Evolutionary conservation across 30 jellyfish, hydroid and myxozoan genomes (phyloP), one percentile per base, ranked within the genome.

Genomic region (Aurelia coerulea): DNA sequence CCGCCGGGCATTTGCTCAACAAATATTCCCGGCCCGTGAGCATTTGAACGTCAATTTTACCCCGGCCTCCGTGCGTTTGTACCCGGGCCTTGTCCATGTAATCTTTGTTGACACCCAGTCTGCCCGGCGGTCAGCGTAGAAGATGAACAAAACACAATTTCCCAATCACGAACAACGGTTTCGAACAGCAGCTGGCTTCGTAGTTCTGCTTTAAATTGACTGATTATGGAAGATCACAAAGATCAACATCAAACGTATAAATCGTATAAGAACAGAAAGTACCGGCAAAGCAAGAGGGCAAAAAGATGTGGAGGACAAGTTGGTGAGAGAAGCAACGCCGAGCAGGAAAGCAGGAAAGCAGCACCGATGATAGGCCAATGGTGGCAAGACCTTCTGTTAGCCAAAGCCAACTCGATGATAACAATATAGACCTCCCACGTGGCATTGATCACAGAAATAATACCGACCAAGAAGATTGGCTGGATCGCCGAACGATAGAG

Each of bases 251-350:
- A 18, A 62, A 62, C 72, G 10, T 62, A 62, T 13, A 62, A 62
- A 62, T 62, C 72, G 72, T 62, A 10, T 62, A 62, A 62, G 72
- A 62, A 62, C 13, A 62, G 35, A 13, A 62, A 18, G 72, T 62
- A 62, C 72, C 12, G 72, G 72, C 72, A 62, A 62, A 62, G 10
- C 10, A 62, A 14, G 72, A 62, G 72, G 29, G 72, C 72, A 62
- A 62, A 62, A 14, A 62, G 72, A 31, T 62, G 4, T 10, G 72
- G 72, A 31, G 29, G 72, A 62, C 72, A 62, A 62, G 72, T 31
- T 62, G 72, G 35, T 10, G 72, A 62, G 72, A 11, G 33, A 4
- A 31, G 72, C 72, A 10, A 10, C 23, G 13, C 5, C 72, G 35
- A 23, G 29, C 29, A 23, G 29, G 29, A 23, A 23, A n/a, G 29